Evolutionary conservation across 2,797 vertebrate species (phyloP).

Genomic region (Pangasius djambal): DNA sequence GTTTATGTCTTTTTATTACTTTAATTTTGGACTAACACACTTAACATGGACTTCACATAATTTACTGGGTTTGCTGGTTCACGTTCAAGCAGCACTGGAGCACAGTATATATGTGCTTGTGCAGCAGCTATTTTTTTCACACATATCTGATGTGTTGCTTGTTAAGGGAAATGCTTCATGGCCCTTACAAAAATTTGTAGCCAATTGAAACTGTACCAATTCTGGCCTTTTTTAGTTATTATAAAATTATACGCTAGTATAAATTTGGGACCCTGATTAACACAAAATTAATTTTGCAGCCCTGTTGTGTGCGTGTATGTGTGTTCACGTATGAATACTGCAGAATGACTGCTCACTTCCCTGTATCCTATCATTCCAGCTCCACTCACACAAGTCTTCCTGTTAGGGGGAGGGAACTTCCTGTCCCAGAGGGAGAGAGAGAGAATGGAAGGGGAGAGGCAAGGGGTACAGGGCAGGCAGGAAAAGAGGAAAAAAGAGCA

Average conservation of each 20-base stretch:
- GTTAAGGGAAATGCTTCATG: not conserved
- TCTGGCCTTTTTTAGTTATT: not conserved
- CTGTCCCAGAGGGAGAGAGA: constrained; percentile 63
- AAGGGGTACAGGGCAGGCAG: constrained; percentile 45
- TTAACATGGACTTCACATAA: not conserved
- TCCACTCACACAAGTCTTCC: constrained; percentile 76
- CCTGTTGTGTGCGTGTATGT: constrained; percentile 40
- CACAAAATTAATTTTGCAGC: not conserved
- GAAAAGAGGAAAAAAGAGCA: constrained; percentile 41
- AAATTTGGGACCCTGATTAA: not conserved
- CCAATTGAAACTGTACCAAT: not conserved
- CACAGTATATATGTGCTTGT: not conserved
- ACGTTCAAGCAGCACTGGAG: not conserved
- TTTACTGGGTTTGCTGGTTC: not conserved
- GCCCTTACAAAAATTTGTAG: not conserved
- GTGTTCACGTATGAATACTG: constrained; percentile 46
- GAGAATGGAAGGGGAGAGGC: constrained; percentile 38
- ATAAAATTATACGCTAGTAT: not conserved
- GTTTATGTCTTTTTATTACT: constrained; percentile 70
- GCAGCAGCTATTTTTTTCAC: constrained; percentile 10
- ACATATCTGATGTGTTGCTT: constrained; percentile 8
- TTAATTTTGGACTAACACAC: constrained; percentile 64
- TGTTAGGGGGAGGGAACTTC: constrained; percentile 71
- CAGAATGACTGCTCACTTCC: constrained; percentile 74
- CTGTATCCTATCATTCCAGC: constrained; percentile 80